These are phyloP conservation scores for Synergus laeviventris DNA, from an alignment of 2,888 invertebrate genomes.

Conservation along the genomic window DNA sequence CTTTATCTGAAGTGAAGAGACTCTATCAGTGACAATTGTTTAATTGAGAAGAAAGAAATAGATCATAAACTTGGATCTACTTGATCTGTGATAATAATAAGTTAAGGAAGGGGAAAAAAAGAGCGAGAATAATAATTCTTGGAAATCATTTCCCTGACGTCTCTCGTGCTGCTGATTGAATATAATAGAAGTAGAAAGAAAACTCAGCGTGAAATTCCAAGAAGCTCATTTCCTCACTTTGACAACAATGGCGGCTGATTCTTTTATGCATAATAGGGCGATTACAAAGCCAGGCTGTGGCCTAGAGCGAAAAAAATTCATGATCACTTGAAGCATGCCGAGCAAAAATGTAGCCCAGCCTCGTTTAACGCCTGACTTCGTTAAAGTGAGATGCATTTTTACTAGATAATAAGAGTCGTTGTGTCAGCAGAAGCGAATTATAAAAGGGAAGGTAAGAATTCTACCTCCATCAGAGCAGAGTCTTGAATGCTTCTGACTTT, in stretches of 20 bases:
- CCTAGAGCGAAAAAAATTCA: conserved; percentile 4
- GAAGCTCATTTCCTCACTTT: conserved; percentile 24
- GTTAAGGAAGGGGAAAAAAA: not conserved
- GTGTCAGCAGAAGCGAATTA: not conserved
- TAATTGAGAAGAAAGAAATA: conserved; percentile 20
- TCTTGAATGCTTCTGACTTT: not conserved
- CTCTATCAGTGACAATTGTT: conserved; percentile 28
- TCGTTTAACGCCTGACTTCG: conserved; percentile 7
- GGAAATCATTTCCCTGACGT: not conserved
- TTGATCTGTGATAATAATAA: conserved; percentile 1
- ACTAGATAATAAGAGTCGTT: conserved; percentile 1
- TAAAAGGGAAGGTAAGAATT: not conserved
- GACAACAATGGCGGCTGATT: conserved; percentile 21
- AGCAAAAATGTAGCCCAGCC: not conserved
- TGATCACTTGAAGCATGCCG: conserved; percentile 17
- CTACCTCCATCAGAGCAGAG: not conserved
- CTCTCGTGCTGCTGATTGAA: not conserved
- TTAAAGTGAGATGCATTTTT: not conserved
- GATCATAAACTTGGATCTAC: conserved; percentile 8
- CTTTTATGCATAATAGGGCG: conserved; percentile 9
- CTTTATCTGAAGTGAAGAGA: conserved; percentile 6
- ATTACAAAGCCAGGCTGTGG: conserved; percentile 9
- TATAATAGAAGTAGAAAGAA: not conserved
- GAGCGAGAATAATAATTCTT: not conserved
- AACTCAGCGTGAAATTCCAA: not conserved